Percentiles rank a stretch among this genome's conserved stretches.
Conservation (phyloP, 2,113 vertebrate species). For the Nycticryphes semicollaris region DNA sequence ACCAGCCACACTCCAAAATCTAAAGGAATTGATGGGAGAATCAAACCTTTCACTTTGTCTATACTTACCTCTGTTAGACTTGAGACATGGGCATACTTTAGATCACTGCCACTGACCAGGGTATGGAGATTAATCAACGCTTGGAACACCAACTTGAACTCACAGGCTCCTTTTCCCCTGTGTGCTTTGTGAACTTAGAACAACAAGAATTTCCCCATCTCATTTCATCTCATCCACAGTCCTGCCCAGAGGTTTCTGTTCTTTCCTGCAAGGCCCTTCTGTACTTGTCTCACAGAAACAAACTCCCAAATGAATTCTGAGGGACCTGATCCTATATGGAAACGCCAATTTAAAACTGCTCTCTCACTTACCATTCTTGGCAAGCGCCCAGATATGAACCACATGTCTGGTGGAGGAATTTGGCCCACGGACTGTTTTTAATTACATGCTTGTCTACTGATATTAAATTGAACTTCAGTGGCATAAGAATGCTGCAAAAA, state of each 20-base stretch:
- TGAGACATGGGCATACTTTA: not conserved
- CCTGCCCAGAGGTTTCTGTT: not conserved
- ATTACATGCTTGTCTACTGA: conserved; percentile 67
- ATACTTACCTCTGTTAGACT: not conserved
- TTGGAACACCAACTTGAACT: not conserved
- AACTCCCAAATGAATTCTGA: not conserved
- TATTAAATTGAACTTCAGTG: not conserved
- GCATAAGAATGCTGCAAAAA: conserved; percentile 6
- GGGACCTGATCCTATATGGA: not conserved
- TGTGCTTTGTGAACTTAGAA: not conserved
- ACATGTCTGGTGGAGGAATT: conserved; percentile 34
- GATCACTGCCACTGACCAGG: not conserved
- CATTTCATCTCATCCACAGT: not conserved
- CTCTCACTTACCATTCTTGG: conserved; percentile 8
- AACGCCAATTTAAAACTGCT: not conserved
- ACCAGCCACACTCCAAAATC: not conserved
- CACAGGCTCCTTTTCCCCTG: not conserved
- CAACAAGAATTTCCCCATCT: not conserved
- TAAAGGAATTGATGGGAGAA: not conserved
- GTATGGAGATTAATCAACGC: not conserved
- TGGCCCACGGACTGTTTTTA: conserved; percentile 56
- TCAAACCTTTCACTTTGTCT: not conserved
- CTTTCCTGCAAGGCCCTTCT: not conserved
- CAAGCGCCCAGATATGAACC: conserved; percentile 35
- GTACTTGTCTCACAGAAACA: not conserved